Evolutionary conservation across 2,888 invertebrate species (phyloP), one percentile per base, ranked within the genome.

Genomic region (Priocnemis perturbator): DNA sequence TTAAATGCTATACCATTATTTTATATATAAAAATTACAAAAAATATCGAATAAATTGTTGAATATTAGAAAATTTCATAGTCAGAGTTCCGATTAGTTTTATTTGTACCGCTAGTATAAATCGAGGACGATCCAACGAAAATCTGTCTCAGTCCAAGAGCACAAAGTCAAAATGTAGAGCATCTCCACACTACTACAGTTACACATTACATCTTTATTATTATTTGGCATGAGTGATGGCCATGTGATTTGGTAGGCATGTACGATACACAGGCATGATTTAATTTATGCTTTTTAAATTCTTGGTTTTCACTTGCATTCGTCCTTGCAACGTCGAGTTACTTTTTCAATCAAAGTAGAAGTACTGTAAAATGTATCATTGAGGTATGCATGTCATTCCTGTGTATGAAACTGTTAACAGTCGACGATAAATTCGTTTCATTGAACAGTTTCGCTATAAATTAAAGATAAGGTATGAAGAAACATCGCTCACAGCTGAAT

Each of bases 1-100:
- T 83, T 79, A 82, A 84, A 85, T 84, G 79, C 81, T 83, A 83
- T 73, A 84, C 77, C 80, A 82, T 77, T 87, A 85, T 87, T 84
- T 84, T 87, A 84, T 83, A 83, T 81, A 84, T 82, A 82, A 77
- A 77, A 77, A 67, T 57, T 57, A 77, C 74, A 73, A 71, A 53
- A 61, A 78, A 78, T 83, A 79, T 79, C 81, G 78, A 84, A 86
- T 84, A 85, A 84, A 85, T 69, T 83, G 81, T 84, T 85, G 81
- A 78, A 76, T 81, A 78, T 79, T 85, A 81, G 73, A 83, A 69
- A 69, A 72, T 76, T 77, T 74, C 56, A 67, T 56, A 71, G 70
- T 52, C 69, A 64, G 66, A 73, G 60, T 66, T 60, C 69, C 66
- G 62, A 63, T 70, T 75, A 70, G 68, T 75, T 69, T 72, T 69